Base-by-base conservation (phyloP, 2,113 vertebrate genomes). In the Phoenicopterus ruber region DNA sequence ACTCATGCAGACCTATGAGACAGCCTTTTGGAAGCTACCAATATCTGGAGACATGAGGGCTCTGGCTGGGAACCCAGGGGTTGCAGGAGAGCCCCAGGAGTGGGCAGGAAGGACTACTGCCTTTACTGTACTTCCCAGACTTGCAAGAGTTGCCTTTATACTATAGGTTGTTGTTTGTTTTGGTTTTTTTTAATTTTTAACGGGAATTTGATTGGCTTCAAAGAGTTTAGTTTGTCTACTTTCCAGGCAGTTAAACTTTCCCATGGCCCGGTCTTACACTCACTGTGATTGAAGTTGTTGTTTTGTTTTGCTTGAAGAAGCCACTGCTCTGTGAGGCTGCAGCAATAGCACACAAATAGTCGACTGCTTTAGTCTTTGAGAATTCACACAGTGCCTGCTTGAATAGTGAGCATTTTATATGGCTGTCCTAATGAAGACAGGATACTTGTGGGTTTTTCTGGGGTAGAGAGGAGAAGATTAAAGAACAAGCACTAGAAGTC, bases 201-300 rank as follows among this genome's bases (percentile, higher is more conserved):
- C 29, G n/a, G 12, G 10, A 77, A 59, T 81, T 52, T 66, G 8
- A 31, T 55, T 57, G 17, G 29, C 32, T 86, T 93, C 49, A 29
- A 61, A 80, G 49, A 85, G 26, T 65, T 90, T 77, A 34, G 18
- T 88, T 80, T 89, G 50, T 87, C 40, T 49, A 0, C 50, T 91
- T 96, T 92, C 63, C 72, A 81, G 61, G 17, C 17, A 67, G 50
- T 42, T 79, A 82, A 91, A 93, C 18, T 95, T 96, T 95, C 95
- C 84, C 89, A 89, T 89, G 81, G 73, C 63, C 52, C 14, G 13
- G 38, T 17, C 57, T 91, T 82, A 63, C 4, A 14, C 69, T 61
- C 17, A 16, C 14, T 85, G 32, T 46, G 58, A 38, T 28, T 29
- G 62, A 47, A 84, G 26, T 7, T 55, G 44, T 46, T 81, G 49